These are phyloP conservation scores for Proterorhinus semilunaris DNA, from an alignment of 2,113 vertebrate species.

Conservation along the genomic window DNA sequence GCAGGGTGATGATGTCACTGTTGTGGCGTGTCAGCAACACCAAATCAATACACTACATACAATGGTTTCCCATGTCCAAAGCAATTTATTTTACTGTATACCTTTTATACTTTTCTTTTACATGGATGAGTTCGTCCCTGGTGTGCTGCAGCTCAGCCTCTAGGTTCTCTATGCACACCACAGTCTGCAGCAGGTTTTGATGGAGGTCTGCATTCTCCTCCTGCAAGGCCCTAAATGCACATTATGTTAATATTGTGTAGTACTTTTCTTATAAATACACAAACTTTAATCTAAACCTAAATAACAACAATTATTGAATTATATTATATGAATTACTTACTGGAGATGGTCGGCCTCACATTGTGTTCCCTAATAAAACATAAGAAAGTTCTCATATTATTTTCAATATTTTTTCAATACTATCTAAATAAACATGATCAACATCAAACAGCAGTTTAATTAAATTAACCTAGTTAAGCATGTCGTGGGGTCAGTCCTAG, in stretches of 20 bases:
- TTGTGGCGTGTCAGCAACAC: not conserved
- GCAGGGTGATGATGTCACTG: not conserved
- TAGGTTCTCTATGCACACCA: constrained; percentile 75
- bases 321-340: constrained; percentile 58
- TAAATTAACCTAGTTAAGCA: not conserved
- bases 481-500: not conserved
- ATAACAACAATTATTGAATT: not conserved
- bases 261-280: not conserved
- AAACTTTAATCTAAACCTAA: not conserved
- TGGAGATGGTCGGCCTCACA: constrained; percentile 58
- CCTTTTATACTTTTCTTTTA: constrained; percentile 77
- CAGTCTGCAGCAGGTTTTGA: constrained; percentile 72
- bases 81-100: constrained; percentile 24
- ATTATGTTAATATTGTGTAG: not conserved
- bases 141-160: constrained; percentile 72
- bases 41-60: not conserved
- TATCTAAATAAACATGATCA: no score
- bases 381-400: constrained; percentile 7
- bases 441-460: no score
- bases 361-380: constrained; percentile 54
- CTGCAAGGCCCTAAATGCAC: constrained; percentile 64
- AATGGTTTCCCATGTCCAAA: not conserved
- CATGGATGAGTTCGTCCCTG: constrained; percentile 66
- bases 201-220: constrained; percentile 75
- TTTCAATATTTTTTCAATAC: no score